A percentile compares a stretch with the other conserved stretches of the same genome.
Conservation (phyloP, 2,113 vertebrate genomes). For the Myanophis thanlyinensis region DNA sequence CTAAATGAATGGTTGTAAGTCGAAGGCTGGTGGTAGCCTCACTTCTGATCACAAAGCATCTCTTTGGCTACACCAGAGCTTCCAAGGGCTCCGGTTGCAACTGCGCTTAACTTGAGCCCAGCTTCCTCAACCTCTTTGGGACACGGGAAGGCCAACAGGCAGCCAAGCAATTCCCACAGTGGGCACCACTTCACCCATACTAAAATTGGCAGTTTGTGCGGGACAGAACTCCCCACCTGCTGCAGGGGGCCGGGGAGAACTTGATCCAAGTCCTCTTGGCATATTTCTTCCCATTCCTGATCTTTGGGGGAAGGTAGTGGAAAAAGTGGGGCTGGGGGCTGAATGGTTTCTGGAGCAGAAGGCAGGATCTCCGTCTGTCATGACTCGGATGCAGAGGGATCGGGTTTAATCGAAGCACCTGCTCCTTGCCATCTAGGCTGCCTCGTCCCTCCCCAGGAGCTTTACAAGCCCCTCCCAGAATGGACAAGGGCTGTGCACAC, state of each 20-base stretch:
- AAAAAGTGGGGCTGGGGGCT: neutral
- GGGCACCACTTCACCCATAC: no score
- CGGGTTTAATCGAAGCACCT: neutral
- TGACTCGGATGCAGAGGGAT: neutral
- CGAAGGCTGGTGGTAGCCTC: neutral
- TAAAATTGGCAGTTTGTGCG: neutral
- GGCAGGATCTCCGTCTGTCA: neutral
- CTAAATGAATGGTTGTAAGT: neutral
- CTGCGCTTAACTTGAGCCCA: neutral
- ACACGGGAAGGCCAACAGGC: neutral
- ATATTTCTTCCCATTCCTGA: neutral
- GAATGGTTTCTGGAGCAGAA: neutral
- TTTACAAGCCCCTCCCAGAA: neutral
- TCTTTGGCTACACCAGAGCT: no score
- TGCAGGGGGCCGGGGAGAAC: constrained; percentile 3
- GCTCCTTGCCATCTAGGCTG: neutral
- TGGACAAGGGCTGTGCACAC: neutral
- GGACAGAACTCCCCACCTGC: constrained; percentile 18
- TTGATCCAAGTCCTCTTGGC: constrained; percentile 37
- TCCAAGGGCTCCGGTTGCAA: neutral
- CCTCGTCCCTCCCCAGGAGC: neutral
- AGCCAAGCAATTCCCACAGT: neutral
- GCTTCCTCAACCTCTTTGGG: neutral
- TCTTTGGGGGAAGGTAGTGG: constrained; percentile 24
- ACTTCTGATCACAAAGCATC: neutral